Conservation (phyloP, 2,888 invertebrate genomes). For the Anthoptus insignis region DNA sequence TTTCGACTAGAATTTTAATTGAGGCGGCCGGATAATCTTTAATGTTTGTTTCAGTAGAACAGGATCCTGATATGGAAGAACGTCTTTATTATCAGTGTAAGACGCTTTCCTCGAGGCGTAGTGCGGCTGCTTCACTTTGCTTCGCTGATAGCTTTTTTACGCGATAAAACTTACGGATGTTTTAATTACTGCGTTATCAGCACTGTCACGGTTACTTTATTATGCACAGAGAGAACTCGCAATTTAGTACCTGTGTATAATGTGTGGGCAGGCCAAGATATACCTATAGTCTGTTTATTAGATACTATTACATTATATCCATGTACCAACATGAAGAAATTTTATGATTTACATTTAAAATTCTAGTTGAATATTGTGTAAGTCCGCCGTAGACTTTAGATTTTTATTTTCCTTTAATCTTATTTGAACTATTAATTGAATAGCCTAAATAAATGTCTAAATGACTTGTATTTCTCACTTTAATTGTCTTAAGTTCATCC, state of each 20-base stretch:
- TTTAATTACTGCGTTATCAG: slow-evolving; percentile 32
- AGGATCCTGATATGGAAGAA: slow-evolving; percentile 16
- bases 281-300: too few relatives aligned
- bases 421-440: too few relatives aligned
- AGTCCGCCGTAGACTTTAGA: too few relatives aligned
- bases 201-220: slow-evolving; percentile 7
- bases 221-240: not conserved
- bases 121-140: slow-evolving; percentile 23
- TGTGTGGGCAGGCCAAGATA: not conserved
- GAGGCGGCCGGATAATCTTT: slow-evolving; percentile 47
- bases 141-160: slow-evolving; percentile 19
- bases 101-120: slow-evolving; percentile 4
- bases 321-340: too few relatives aligned
- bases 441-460: too few relatives aligned
- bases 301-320: not conserved
- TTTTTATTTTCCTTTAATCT: too few relatives aligned
- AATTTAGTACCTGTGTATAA: not conserved
- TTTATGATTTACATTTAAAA: too few relatives aligned
- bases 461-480: too few relatives aligned
- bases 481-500: too few relatives aligned
- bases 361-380: too few relatives aligned
- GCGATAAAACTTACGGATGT: slow-evolving; percentile 28
- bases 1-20: slow-evolving; percentile 61
- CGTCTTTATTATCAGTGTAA: slow-evolving; percentile 29
- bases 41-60: slow-evolving; percentile 25